These are phyloP conservation scores for Odobenus rosmarus DNA, from an alignment of 2,113 vertebrate genomes.

Conservation along the genomic window DNA sequence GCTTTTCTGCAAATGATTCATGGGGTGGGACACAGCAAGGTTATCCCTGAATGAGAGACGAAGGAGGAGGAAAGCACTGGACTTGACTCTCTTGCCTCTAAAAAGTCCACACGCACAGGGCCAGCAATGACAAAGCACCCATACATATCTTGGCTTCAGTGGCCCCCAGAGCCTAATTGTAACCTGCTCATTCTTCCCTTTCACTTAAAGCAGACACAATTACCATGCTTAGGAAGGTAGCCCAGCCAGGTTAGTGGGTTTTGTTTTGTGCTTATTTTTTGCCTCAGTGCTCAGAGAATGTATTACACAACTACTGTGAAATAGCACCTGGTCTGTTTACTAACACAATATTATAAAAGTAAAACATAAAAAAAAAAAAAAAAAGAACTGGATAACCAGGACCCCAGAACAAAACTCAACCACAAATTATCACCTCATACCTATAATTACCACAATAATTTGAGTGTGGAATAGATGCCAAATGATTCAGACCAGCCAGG, in stretches of 20 bases:
- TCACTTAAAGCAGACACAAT: background rate
- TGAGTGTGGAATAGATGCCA: constrained; percentile 22
- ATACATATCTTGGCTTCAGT: background rate
- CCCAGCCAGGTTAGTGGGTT: background rate
- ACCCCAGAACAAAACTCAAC: constrained; percentile 22
- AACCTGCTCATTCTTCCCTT: background rate
- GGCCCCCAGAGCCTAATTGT: background rate
- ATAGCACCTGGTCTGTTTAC: constrained; percentile 57
- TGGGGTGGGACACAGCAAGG: background rate
- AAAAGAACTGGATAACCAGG: background rate
- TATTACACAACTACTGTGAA: constrained; percentile 31
- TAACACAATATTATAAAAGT: constrained; percentile 44
- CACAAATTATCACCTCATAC: constrained; percentile 43
- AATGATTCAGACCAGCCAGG: background rate
- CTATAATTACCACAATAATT: constrained; percentile 37
- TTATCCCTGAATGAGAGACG: background rate
- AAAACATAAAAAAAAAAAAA: constrained; percentile 33
- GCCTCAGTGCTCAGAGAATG: background rate
- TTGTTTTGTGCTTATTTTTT: constrained; percentile 31
- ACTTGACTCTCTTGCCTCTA: background rate
- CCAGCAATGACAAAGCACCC: background rate
- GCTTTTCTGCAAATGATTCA: background rate
- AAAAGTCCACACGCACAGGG: background rate
- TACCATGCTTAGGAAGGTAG: background rate
- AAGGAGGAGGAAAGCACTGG: background rate